A percentile compares a stretch with the other conserved stretches of the same genome.
phyloP scores from a whole-genome alignment of 2,797 vertebrate species.

The Meriones psammophilus region DNA sequence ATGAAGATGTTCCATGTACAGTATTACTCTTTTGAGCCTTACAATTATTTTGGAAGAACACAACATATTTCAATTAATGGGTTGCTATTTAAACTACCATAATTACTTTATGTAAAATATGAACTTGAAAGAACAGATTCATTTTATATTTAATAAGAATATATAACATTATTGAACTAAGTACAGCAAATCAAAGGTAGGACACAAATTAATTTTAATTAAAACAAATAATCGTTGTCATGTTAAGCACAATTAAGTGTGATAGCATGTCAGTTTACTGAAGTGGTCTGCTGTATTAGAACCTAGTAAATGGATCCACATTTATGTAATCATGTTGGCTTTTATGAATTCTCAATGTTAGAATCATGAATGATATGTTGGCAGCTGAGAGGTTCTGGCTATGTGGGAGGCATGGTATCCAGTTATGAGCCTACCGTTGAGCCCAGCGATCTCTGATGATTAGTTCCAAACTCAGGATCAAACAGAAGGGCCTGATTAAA shows the following conservation, averaged over 20 bases:
- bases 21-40: constrained; percentile 32
- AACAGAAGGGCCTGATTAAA: neutral
- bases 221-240: constrained; percentile 29
- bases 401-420: neutral
- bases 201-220: neutral
- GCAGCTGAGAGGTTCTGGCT: neutral
- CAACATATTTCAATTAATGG: neutral
- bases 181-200: constrained; percentile 23
- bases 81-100: neutral
- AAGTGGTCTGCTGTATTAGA: constrained; percentile 16
- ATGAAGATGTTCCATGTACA: neutral
- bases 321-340: constrained; percentile 47
- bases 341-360: constrained; percentile 33
- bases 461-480: neutral
- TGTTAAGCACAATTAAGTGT: constrained; percentile 35
- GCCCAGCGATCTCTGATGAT: neutral
- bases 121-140: constrained; percentile 10
- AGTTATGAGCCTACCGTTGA: neutral
- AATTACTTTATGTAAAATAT: constrained; percentile 54
- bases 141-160: neutral
- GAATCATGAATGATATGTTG: neutral
- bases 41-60: constrained; percentile 56
- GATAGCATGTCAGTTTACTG: constrained; percentile 30
- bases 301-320: constrained; percentile 13
- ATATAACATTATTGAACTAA: constrained; percentile 49